Base-by-base conservation (phyloP, 2,888 invertebrate genomes). In the Drosophila prostipennis region DNA sequence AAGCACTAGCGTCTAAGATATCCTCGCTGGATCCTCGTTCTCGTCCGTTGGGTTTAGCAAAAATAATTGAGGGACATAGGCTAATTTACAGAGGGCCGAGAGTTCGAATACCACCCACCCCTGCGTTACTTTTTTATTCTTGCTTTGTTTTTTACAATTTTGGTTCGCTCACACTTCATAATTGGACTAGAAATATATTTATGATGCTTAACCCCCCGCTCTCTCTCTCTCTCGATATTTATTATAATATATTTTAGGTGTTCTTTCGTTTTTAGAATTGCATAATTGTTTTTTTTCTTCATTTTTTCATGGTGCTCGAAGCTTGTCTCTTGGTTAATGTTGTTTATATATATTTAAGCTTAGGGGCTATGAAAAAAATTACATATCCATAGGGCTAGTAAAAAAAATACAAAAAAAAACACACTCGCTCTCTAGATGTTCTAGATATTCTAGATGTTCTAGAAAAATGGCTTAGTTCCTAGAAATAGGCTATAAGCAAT, bases 131-230 rank as follows among this genome's bases (percentile, higher is more conserved):
- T 13, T 19, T 23, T 29, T 26, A 6, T 1, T 43, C 23, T 43
- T 23, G n/a, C 29, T 61, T 53, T 53, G 65, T 53, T 74, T 63
- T 78, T 72, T 84, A 80, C 72, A 74, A 72, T 67, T 80, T 83
- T 76, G 63, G 74, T 74, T 74, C 63, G 59, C 48, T 67, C 68
- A 61, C 32, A 23, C 56, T 76, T 75, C 48, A 73, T 83, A 80
- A 83, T 85, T 85, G 83, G 85, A 85, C 85, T 85, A 85, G 85
- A 85, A 83, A 74, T 82, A 85, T 86, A 74, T 77, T 77, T 65
- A 69, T 69, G 52, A 51, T 72, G 43, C 43, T 70, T 53, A 56
- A 51, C 60, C 53, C 55, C 39, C 49, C 29, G 7, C 29, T 14
- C n/a, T 55, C 63, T 42, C 63, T 40, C 56, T 70, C 52, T 45